Conservation (phyloP, 2,797 vertebrate genomes). For the Etheostoma nigrum region DNA sequence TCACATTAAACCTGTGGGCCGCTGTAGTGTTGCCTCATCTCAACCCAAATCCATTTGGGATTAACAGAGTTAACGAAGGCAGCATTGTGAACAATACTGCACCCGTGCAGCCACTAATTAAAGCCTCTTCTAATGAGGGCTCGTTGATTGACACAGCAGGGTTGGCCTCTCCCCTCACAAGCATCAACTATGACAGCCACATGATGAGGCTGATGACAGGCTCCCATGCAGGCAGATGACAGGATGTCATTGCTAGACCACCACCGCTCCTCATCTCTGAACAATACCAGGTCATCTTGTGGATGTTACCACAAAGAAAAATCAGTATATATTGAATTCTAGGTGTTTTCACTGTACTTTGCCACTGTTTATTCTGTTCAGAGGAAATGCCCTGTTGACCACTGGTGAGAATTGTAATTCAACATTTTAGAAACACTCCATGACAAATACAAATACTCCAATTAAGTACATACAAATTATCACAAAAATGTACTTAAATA, state of each 20-base stretch:
- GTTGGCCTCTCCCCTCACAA: constrained; percentile 85
- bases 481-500: neutral
- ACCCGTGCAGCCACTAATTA: constrained; percentile 84
- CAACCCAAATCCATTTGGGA: constrained; percentile 75
- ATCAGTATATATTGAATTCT: constrained; percentile 22
- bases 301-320: constrained; percentile 44
- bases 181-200: constrained; percentile 86
- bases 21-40: constrained; percentile 45
- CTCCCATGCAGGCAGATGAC: constrained; percentile 83
- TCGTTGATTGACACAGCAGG: constrained; percentile 85
- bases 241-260: constrained; percentile 77
- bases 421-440: neutral
- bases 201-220: constrained; percentile 86
- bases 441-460: neutral
- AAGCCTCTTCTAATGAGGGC: constrained; percentile 85
- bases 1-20: constrained; percentile 36
- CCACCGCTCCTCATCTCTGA: constrained; percentile 61
- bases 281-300: constrained; percentile 44
- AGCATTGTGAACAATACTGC: constrained; percentile 70
- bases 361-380: neutral
- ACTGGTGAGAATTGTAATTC: neutral
- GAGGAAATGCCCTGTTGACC: neutral
- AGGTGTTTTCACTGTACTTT: neutral
- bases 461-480: neutral
- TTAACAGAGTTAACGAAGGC: constrained; percentile 82